These are phyloP conservation scores for Oriolus oriolus DNA, from an alignment of 2,113 vertebrate species.

Conservation along the genomic window DNA sequence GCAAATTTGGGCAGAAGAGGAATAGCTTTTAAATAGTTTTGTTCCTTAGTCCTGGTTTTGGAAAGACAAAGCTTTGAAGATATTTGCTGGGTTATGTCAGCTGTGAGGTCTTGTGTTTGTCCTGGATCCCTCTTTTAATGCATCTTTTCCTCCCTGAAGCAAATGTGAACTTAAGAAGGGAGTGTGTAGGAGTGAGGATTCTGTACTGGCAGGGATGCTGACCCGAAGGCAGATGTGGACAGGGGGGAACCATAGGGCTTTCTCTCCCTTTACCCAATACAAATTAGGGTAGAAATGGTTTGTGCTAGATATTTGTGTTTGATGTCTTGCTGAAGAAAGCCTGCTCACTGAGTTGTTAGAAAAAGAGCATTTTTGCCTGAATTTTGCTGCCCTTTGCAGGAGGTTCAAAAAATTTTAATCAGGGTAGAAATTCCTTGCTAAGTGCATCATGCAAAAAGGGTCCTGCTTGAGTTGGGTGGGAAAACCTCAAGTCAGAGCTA, in stretches of 20 bases:
- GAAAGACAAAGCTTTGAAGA: neutral
- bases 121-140: neutral
- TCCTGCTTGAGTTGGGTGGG: neutral
- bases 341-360: neutral
- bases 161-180: neutral
- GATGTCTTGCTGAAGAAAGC: neutral
- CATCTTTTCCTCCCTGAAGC: neutral
- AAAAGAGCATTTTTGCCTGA: neutral
- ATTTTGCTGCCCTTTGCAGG: neutral
- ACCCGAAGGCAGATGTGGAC: fast-evolving
- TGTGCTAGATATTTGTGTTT: neutral
- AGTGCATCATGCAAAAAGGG: neutral
- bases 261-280: neutral
- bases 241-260: fast-evolving
- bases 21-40: neutral
- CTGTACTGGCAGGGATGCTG: neutral
- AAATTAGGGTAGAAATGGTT: neutral
- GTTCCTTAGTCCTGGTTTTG: neutral
- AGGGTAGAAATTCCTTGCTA: neutral
- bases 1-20: neutral
- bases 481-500: neutral
- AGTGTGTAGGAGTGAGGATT: neutral
- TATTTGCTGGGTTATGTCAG: neutral
- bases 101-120: neutral
- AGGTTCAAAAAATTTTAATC: neutral